These are phyloP conservation scores for Myotis myotis DNA, from an alignment of 2,797 vertebrate species.

Conservation along the genomic window DNA sequence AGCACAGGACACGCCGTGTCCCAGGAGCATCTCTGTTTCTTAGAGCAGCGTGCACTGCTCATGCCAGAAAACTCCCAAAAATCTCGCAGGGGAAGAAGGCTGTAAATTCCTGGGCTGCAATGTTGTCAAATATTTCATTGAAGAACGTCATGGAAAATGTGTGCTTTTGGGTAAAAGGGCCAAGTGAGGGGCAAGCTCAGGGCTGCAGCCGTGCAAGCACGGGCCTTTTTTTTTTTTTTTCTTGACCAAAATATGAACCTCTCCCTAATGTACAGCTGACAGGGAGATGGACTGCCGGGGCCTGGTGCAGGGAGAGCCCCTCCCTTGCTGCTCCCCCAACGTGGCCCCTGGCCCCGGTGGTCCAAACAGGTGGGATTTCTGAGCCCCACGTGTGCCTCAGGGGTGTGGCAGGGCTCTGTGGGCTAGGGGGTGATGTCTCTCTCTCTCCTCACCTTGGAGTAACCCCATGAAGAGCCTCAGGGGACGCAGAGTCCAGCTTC, in stretches of 20 bases:
- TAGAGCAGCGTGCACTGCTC: neutral
- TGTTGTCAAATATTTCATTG: conserved; percentile 90
- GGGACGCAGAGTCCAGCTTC: neutral
- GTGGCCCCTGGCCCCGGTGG: neutral
- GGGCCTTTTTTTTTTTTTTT: neutral
- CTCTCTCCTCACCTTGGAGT: neutral
- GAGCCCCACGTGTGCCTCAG: fast-evolving
- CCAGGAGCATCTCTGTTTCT: conserved; percentile 19
- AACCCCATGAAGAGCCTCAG: neutral
- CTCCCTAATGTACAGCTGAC: neutral
- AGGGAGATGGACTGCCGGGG: neutral
- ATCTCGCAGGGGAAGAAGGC: conserved; percentile 85
- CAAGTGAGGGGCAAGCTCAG: conserved; percentile 68
- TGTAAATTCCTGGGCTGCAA: conserved; percentile 88
- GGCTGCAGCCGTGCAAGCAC: neutral
- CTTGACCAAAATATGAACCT: conserved; percentile 76
- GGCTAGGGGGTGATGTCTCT: neutral
- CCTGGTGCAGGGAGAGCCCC: neutral
- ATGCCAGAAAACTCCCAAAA: conserved; percentile 78
- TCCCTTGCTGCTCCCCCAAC: neutral
- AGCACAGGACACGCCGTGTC: neutral
- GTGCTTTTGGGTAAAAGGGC: conserved; percentile 80
- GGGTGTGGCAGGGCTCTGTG: too few species aligned
- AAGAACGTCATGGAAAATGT: conserved; percentile 93
- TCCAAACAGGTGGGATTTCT: neutral